These are phyloP conservation scores for Ellobium chinense DNA, from an alignment of 2,888 invertebrate genomes.

Conservation along the genomic window DNA sequence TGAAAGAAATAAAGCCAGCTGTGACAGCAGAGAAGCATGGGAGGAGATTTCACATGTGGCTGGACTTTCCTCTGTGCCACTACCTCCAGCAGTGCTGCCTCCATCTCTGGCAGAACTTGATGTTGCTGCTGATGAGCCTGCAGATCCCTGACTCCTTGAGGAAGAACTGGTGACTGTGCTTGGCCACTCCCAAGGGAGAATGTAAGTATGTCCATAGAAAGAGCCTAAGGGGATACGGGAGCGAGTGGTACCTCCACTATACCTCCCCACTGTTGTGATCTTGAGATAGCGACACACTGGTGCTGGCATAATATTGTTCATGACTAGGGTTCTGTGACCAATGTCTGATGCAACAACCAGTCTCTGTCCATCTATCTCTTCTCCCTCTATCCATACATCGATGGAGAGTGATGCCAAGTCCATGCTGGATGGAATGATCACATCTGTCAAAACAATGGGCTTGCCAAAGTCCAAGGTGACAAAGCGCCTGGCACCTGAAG, in stretches of 20 bases:
- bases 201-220: constrained; percentile 93
- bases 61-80: neutral
- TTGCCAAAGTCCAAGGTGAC: constrained; percentile 95
- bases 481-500: constrained; percentile 88
- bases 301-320: constrained; percentile 93
- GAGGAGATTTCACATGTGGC: constrained; percentile 20
- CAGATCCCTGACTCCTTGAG: neutral
- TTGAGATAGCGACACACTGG: constrained; percentile 93
- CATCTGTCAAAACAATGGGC: constrained; percentile 90
- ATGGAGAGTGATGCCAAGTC: constrained; percentile 88
- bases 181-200: constrained; percentile 82
- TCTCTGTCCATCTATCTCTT: constrained; percentile 91
- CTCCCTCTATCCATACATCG: constrained; percentile 93
- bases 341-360: constrained; percentile 93
- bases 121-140: constrained; percentile 2
- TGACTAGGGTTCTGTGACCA: constrained; percentile 89
- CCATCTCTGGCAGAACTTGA: neutral
- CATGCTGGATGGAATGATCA: constrained; percentile 81
- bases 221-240: constrained; percentile 95
- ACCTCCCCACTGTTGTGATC: constrained; percentile 94
- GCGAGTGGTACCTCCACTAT: constrained; percentile 93
- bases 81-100: neutral
- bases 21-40: constrained; percentile 70
- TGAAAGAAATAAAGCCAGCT: constrained; percentile 84
- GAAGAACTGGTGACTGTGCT: neutral